Base-by-base conservation (phyloP, 2,113 vertebrate species). In the Orthonyx spaldingii region DNA sequence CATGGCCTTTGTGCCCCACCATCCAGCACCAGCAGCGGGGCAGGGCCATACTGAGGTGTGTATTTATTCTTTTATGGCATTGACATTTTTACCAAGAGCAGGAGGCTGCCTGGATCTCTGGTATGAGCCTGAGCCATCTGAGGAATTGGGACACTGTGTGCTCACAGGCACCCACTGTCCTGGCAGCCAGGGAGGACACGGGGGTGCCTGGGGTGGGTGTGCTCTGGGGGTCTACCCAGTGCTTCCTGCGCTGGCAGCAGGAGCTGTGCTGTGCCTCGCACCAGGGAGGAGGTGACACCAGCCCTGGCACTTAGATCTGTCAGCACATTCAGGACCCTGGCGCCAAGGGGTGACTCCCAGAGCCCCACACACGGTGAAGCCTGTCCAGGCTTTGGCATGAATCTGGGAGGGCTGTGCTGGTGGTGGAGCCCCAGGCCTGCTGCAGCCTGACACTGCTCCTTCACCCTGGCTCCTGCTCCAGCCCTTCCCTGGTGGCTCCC, bases 241-340 rank as follows among this genome's bases (percentile, higher is more conserved):
- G 0, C 50, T 89, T 77, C 42, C 30, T 53, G 41, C 5, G 4
- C 50, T 37, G 23, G 35, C 91, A 50, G 30, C 5, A 3, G 55
- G 46, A 88, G 30, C 69, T 30, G 35, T 1, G 2, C 63, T 52
- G 53, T 4, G 0, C 50, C 55, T 93, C 0, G 0, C 13, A 17
- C 26, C 12, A 3, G 20, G 11, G 16, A 61, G 24, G 28, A 79
- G 22, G 41, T 85, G 35, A 90, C 75, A 71, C 59, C 79, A 82
- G 47, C 12, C 14, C 66, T 19, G 21, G 10, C 87, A 78, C 82
- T 92, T 94, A 84, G 46, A 3, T 32, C 94, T 91, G 72, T 89
- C 91, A 92, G 66, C 83, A 64, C 59, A 15, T 52, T 41, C 59
- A 49, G 12, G 26, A 44, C 21, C 30, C 68, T 69, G 59, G 39